A percentile compares a stretch with the other conserved stretches of the same genome.
phyloP scores from a whole-genome alignment of 2,113 vertebrate species.

The Lepus timidus region DNA sequence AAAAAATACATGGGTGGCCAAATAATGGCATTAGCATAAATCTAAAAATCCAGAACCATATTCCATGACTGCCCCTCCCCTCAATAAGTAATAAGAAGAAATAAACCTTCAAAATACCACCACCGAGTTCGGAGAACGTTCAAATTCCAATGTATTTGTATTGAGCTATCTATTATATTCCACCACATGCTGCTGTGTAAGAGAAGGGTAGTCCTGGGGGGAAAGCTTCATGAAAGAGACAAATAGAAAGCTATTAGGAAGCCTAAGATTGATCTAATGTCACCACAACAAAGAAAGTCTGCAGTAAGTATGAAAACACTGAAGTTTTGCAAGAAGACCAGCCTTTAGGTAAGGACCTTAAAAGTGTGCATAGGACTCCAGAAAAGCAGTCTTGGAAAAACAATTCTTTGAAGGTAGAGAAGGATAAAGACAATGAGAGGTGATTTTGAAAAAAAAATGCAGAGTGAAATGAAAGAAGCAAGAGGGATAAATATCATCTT shows the following conservation, averaged over 20 bases:
- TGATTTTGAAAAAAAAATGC: background rate
- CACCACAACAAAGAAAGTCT: background rate
- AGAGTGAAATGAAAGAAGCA: background rate
- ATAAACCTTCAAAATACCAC: background rate
- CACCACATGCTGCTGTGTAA: background rate
- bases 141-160: background rate
- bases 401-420: background rate
- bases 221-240: background rate
- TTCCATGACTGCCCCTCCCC: background rate
- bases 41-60: background rate
- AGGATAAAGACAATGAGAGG: background rate
- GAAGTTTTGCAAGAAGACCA: background rate
- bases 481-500: background rate
- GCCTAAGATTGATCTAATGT: background rate
- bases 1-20: background rate
- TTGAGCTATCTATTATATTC: background rate
- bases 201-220: background rate
- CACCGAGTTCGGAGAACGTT: background rate
- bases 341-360: background rate
- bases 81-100: background rate
- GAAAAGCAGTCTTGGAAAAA: background rate
- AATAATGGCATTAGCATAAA: conserved; percentile 1
- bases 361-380: background rate
- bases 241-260: background rate
- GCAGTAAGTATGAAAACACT: background rate